These are phyloP conservation scores for Drosophila subsilvestris DNA, from an alignment of 2,888 invertebrate species.

Conservation along the genomic window DNA sequence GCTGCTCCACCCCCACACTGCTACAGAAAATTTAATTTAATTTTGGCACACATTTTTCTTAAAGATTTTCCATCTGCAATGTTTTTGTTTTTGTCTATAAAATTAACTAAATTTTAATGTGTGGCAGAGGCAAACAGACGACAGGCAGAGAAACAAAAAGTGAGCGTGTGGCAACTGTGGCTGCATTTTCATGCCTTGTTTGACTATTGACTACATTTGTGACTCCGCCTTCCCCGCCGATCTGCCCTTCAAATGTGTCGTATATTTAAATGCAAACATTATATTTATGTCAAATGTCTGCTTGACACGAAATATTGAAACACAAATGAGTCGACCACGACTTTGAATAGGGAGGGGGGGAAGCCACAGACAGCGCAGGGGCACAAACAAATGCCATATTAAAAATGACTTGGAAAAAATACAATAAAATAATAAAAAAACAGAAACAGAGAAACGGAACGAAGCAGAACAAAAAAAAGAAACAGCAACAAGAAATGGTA, in stretches of 20 bases:
- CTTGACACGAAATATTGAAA: slow-evolving; percentile 82
- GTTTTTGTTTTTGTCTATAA: neutral
- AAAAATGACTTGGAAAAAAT: slow-evolving; percentile 49
- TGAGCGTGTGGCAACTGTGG: neutral
- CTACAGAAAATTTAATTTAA: slow-evolving; percentile 20
- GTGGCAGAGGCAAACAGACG: neutral
- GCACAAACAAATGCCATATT: slow-evolving; percentile 64
- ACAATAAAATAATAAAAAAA: slow-evolving; percentile 18
- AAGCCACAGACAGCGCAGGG: slow-evolving; percentile 4
- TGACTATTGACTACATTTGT: slow-evolving; percentile 18
- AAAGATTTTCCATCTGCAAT: slow-evolving; percentile 15
- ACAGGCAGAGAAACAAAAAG: neutral
- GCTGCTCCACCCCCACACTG: neutral
- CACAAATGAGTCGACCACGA: slow-evolving; percentile 53
- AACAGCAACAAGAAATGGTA: slow-evolving; percentile 8
- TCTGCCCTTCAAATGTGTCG: slow-evolving; percentile 32
- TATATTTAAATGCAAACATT: slow-evolving; percentile 82
- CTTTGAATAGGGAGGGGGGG: slow-evolving; percentile 11
- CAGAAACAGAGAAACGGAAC: slow-evolving; percentile 20
- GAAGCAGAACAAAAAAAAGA: slow-evolving; percentile 10
- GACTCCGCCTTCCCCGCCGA: neutral
- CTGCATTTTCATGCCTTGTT: slow-evolving; percentile 28
- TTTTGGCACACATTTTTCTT: slow-evolving; percentile 30
- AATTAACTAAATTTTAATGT: neutral
- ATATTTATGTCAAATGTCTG: slow-evolving; percentile 82